Evolutionary conservation across 2,113 vertebrate genomes (phyloP).

Genomic region (Elgaria multicarinata): DNA sequence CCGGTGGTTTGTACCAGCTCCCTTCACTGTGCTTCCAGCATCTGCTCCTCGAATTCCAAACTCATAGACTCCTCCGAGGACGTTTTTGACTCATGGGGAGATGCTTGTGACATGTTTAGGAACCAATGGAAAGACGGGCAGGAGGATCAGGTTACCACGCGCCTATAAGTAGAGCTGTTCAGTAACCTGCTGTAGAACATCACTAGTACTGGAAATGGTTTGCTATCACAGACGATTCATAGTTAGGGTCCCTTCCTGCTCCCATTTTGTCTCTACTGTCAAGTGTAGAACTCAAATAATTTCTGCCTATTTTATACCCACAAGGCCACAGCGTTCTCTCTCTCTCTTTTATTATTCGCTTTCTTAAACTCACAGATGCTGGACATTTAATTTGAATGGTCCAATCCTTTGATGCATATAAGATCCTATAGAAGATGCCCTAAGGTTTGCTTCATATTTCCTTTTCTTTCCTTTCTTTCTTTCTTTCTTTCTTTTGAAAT

Average conservation of each 20-base stretch:
- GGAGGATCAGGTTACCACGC: slow-evolving; percentile 94
- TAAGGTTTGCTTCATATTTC: slow-evolving; percentile 55
- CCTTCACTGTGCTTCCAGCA: slow-evolving; percentile 94
- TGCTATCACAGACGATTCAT: slow-evolving; percentile 62
- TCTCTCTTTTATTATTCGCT: slow-evolving; percentile 41
- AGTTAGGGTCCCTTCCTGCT: slow-evolving; percentile 32
- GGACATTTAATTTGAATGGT: slow-evolving; percentile 14
- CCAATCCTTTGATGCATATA: slow-evolving; percentile 42
- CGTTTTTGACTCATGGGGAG: slow-evolving; percentile 93
- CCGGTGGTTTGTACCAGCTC: slow-evolving; percentile 89
- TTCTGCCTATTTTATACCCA: slow-evolving; percentile 59
- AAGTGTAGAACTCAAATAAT: slow-evolving; percentile 15
- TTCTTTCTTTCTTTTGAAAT: neutral
- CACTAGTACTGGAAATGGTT: slow-evolving; percentile 65
- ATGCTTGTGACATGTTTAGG: slow-evolving; percentile 89
- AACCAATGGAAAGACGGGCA: slow-evolving; percentile 90
- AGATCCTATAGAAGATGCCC: slow-evolving; percentile 51
- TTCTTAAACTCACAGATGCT: slow-evolving; percentile 50
- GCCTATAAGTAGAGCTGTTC: slow-evolving; percentile 84
- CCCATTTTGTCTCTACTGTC: slow-evolving; percentile 28
- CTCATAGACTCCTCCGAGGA: slow-evolving; percentile 94
- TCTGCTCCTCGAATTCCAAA: slow-evolving; percentile 93
- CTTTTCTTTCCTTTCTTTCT: neutral
- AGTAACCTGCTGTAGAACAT: slow-evolving; percentile 58
- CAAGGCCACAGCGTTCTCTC: slow-evolving; percentile 24